These are phyloP conservation scores for Solenodon paradoxus DNA, from an alignment of 2,113 vertebrate genomes.

Conservation along the genomic window DNA sequence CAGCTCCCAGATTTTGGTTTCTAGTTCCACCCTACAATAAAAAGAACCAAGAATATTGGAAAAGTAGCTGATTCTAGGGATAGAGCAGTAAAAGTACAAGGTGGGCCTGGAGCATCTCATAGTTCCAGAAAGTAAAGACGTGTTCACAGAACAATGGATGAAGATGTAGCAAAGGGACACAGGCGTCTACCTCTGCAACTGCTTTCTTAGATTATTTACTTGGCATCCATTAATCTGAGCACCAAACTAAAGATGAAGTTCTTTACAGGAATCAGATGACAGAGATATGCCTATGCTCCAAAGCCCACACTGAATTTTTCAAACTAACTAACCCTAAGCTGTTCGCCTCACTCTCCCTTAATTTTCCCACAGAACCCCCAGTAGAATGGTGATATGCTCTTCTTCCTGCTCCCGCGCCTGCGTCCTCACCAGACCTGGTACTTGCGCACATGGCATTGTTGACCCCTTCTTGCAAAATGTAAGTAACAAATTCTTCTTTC, in stretches of 20 bases:
- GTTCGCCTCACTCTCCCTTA: neutral
- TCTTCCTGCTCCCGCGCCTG: too few species aligned
- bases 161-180: neutral
- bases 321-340: neutral
- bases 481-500: neutral
- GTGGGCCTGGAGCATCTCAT: neutral
- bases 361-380: neutral
- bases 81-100: neutral
- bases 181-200: neutral
- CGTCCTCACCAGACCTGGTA: neutral
- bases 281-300: neutral
- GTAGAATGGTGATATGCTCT: too few species aligned
- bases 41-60: neutral
- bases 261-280: neutral
- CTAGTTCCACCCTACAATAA: neutral
- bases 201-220: neutral
- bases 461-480: neutral
- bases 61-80: neutral
- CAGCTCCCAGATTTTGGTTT: neutral
- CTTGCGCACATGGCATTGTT: neutral
- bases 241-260: neutral
- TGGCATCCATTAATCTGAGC: neutral
- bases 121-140: neutral
- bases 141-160: neutral
- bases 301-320: neutral